phyloP scores from a whole-genome alignment of 2,888 invertebrate species.

The Himalopsyche anomala region DNA sequence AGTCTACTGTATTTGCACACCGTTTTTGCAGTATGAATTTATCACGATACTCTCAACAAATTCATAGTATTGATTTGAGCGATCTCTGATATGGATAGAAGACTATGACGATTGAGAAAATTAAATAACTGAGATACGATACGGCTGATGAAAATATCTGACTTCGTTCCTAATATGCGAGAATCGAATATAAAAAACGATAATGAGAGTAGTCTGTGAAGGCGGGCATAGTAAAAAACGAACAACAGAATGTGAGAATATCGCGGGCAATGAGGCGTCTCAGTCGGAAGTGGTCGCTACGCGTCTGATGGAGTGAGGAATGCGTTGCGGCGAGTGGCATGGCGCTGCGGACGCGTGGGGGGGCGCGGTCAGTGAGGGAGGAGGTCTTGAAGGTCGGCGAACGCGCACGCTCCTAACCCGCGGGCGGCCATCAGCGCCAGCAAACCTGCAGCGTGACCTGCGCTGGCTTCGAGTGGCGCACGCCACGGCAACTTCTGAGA shows the following conservation, averaged over 20 bases:
- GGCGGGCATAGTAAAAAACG: constrained; percentile 28
- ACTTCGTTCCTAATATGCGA: too few species aligned
- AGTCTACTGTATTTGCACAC: too few species aligned
- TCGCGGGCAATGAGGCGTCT: background rate
- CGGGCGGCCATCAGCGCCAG: constrained; percentile 92
- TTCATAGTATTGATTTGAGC: too few species aligned
- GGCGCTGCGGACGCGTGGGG: background rate
- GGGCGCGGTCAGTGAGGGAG: constrained; percentile 80
- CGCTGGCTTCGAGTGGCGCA: constrained; percentile 94
- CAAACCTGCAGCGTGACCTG: constrained; percentile 92
- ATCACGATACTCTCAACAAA: too few species aligned
- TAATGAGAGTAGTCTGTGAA: constrained; percentile 8
- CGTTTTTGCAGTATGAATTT: too few species aligned
- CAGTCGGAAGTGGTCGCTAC: constrained; percentile 41
- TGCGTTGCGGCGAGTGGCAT: constrained; percentile 12
- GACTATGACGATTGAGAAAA: too few species aligned
- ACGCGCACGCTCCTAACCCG: constrained; percentile 95
- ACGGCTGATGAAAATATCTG: too few species aligned
- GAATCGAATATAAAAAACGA: too few species aligned
- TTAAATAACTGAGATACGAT: too few species aligned
- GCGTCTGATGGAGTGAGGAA: constrained; percentile 11
- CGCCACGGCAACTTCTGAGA: constrained; percentile 92
- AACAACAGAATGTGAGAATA: background rate
- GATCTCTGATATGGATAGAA: too few species aligned
- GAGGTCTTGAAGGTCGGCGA: constrained; percentile 92